Base-by-base conservation (phyloP, 2,113 vertebrate genomes). In the Semnornis frantzii region DNA sequence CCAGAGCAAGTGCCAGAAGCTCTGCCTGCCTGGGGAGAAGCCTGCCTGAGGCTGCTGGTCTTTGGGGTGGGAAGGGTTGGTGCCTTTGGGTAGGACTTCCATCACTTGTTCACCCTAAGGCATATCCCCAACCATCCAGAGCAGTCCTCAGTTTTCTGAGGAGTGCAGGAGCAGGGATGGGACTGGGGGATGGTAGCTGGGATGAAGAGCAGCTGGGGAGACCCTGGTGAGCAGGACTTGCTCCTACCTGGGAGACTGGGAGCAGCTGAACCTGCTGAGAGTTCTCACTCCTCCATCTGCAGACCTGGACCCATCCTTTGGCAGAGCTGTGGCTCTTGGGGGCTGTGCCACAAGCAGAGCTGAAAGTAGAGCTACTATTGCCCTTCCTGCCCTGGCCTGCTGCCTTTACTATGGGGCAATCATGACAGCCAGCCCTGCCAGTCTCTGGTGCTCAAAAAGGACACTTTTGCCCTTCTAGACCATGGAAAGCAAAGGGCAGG, bases 71-170 rank as follows among this genome's bases (percentile, higher is more conserved):
- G 58, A 23, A 31, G 50, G 31, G 64, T 18, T 27, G 33, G n/a
- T 60, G n/a, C 55, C 25, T 11, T 0, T 3, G 28, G 68, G 50
- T 24, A 33, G 7, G 90, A 16, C 0, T 6, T 52, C 44, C 8
- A 1, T 24, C 21, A 0, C 1, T 23, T 71, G 8, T 8, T 37
- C 37, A 37, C 37, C 9, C 37, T 37, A 37, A 37, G 9, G 37
- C 37, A 37, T 37, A 37, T 37, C 37, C 37, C 37, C 37, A 37
- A 37, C 8, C 37, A 37, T 37, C 37, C 75, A 64, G 72, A 25
- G 88, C 25, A 27, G 65, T 19, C 9, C 76, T 55, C 79, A 46
- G 79, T 28, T n/a, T 54, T 21, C 58, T 19, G 63, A 71, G 48
- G 33, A 44, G n/a, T 4, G 24, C 34, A 13, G 60, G 42, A 57